phyloP scores from a whole-genome alignment of 2,797 vertebrate species.

The Periophthalmus magnuspinnatus region DNA sequence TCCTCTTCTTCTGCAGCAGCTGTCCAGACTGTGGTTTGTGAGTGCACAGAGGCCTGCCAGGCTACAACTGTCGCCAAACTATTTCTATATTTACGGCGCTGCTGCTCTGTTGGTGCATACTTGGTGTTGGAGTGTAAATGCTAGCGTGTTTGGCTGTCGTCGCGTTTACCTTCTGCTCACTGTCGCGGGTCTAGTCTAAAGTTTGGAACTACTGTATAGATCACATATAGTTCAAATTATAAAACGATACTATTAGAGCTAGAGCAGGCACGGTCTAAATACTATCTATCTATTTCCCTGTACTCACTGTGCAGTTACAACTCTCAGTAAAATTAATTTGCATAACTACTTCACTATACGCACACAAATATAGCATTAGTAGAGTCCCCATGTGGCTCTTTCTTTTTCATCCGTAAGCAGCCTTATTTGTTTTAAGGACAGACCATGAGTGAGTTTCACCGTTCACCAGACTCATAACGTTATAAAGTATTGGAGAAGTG shows the following conservation, averaged over 20 bases:
- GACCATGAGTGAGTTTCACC: too few relatives aligned
- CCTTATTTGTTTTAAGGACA: too few relatives aligned
- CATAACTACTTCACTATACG: background rate
- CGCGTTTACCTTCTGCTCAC: conserved; percentile 33
- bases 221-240: background rate
- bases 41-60: conserved; percentile 30
- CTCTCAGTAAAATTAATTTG: background rate
- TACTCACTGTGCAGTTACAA: background rate
- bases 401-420: too few relatives aligned
- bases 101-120: conserved; percentile 49
- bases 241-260: too few relatives aligned
- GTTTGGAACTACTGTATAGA: background rate
- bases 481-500: too few relatives aligned
- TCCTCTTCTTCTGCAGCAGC: conserved; percentile 63
- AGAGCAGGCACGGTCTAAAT: too few relatives aligned
- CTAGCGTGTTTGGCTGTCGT: conserved; percentile 49
- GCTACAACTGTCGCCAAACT: conserved; percentile 60
- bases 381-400: background rate
- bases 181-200: background rate
- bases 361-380: background rate
- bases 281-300: background rate
- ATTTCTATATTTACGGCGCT: conserved; percentile 63
- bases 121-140: conserved; percentile 54
- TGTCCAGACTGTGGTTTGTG: conserved; percentile 52
- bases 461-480: too few relatives aligned